Evolutionary conservation across 2,113 vertebrate species (phyloP), one percentile per base, ranked within the genome.

Genomic region (Trichomycterus rosablanca): DNA sequence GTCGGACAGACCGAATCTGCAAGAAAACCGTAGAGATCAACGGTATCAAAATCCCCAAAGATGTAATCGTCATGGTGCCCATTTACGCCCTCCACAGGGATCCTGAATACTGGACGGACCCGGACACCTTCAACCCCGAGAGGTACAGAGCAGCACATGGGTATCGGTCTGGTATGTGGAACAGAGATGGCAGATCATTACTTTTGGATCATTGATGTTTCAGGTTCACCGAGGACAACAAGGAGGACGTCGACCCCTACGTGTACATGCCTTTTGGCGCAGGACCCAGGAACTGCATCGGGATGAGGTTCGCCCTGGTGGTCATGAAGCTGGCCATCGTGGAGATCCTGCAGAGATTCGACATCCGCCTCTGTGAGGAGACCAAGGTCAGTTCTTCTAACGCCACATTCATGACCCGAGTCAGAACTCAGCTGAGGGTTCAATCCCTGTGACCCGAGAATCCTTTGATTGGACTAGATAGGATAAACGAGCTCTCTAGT

Each of bases 1-100:
- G 12, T 0, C 72, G 84, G 3, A 0, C 91, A 0, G 81, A 91
- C 4, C 84, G 91, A 40, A 1, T 86, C 7, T 81, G 89, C 66
- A 92, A 93, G 78, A 63, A 82, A 45, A 84, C 85, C 0, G 78
- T 91, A 53, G 87, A 92, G 54, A 10, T 93, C 5, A 77, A 61
- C 0, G 83, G 83, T 5, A 20, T 88, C 11, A 68, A 64, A 16
- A 79, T 88, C 23, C 82, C 86, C 2, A 80, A 82, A 53, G 78
- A 62, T 30, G 73, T 50, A 0, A 14, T 30, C 0, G 4, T 83
- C 7, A 19, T 74, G 35, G 0, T 83, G 1, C 83, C 87, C 1
- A 3, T 67, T 2, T 83, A 63, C 16, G 7, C 34, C 10, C 74
- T 88, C 4, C 87, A 88, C 1, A 79, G 51, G 39, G 80, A 88